Evolutionary conservation across 35 echinoderm and acorn worm genomes (phyloP).

Genomic region (Hemicentrotus pulcherrimus): DNA sequence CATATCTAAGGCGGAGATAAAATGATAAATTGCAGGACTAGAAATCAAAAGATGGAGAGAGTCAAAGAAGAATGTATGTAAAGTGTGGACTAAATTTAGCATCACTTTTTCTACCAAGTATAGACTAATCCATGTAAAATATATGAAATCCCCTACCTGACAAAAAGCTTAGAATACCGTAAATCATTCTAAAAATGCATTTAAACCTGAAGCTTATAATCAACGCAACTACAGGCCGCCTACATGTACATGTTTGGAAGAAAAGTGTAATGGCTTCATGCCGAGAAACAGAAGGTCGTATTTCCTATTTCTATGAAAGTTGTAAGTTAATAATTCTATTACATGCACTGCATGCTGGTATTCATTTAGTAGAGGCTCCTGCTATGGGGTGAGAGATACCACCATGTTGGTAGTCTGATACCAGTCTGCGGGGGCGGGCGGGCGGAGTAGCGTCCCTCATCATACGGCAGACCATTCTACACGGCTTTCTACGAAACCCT

Average conservation of each 20-base stretch:
- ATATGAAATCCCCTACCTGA: not conserved
- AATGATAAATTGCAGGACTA: not conserved
- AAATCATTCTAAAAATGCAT: not conserved
- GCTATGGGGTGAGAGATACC: not conserved
- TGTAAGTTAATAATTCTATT: not conserved
- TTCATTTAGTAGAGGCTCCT: not conserved
- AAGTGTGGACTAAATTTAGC: not conserved
- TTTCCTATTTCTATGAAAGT: not conserved
- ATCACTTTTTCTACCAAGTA: not conserved
- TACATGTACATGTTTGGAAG: not conserved
- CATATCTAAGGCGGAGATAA: not conserved
- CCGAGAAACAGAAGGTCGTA: conserved; percentile 16
- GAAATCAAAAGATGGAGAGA: not conserved
- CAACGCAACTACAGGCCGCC: not conserved
- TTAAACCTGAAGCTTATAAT: not conserved
- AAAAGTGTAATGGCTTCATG: conserved; percentile 9
- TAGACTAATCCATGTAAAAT: not conserved
- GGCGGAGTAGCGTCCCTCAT: not conserved
- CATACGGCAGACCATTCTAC: not conserved
- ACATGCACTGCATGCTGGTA: not conserved
- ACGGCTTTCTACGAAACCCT: conserved; percentile 15
- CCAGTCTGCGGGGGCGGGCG: not conserved
- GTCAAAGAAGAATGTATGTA: not conserved
- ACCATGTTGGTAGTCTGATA: not conserved
- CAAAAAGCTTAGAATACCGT: conserved; percentile 3